Base-by-base conservation (phyloP, 2,888 invertebrate species). In the Coenonympha arcania region DNA sequence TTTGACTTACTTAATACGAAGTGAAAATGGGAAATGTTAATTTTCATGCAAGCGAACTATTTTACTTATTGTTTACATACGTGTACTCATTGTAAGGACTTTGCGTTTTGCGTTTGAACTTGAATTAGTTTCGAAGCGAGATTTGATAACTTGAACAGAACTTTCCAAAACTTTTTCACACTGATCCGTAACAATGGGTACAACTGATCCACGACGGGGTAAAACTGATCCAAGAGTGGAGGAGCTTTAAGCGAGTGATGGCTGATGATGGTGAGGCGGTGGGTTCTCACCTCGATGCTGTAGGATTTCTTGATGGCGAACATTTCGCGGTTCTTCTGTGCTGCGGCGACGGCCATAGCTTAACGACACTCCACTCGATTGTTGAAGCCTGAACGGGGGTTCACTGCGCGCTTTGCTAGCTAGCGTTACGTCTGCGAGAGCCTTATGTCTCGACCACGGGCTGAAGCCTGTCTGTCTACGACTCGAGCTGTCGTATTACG, bases 251-350 rank as follows among this genome's bases (percentile, higher is more conserved):
- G 49, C 44, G 44, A 49, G 22, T 18, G 37, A 22, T 50, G 52
- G 48, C 45, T 5, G 19, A 9, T 42, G 20, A 9, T 16, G 22
- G 22, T 34, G 43, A 37, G 30, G 43, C 19, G 45, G 19, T 16
- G 34, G 61, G 60, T 72, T 87, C 93, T 92, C 88, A 96, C 96
- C 94, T 96, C 96, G 82, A 96, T 95, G 89, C 95, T 96, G 91
- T 96, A 96, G 62, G 95, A 95, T 82, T 96, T 96, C 89, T 96
- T 96, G 89, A 96, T 96, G 81, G 96, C 95, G 90, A 96, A 96
- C 93, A 95, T 93, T 87, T 96, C 95, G 81, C 96, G 92, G 88
- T 95, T 96, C 88, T 95, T 95, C 88, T 95, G 95, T 61, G 95
- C 95, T 79, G 95, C 94, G 77, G 95, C 94, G 73, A 95, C 94